Percentiles rank a stretch among this genome's conserved stretches.
Evolutionary conservation across 2,113 vertebrate species (phyloP).

Genomic region (Spheniscus mendiculus): DNA sequence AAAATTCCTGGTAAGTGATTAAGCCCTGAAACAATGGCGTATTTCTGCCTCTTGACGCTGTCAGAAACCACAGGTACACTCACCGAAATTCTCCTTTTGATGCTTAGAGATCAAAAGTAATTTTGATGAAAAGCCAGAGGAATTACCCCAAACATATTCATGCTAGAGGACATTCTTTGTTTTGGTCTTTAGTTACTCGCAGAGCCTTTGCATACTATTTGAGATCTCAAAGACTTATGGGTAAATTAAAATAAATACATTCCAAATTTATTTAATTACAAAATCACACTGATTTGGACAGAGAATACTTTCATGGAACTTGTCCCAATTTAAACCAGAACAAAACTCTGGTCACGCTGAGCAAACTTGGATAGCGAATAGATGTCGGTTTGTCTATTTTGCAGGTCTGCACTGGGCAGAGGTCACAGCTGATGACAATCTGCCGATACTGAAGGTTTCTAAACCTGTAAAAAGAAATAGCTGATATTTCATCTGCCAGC

Average conservation of each 20-base stretch:
- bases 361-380: neutral
- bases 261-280: neutral
- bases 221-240: neutral
- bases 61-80: constrained; percentile 10
- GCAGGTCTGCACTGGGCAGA: neutral
- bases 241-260: neutral
- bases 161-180: neutral
- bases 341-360: neutral
- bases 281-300: neutral
- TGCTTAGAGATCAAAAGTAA: neutral
- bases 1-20: constrained; percentile 62
- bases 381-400: neutral
- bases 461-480: neutral
- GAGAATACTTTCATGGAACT: neutral
- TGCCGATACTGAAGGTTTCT: neutral
- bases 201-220: neutral
- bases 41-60: neutral
- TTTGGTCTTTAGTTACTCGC: neutral
- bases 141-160: neutral
- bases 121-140: neutral
- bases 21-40: neutral
- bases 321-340: neutral
- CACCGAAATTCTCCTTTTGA: constrained; percentile 11
- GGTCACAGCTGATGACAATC: neutral
- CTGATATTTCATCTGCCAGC: neutral